Conservation (phyloP, 2,113 vertebrate species). For the Ciconia boyciana region DNA sequence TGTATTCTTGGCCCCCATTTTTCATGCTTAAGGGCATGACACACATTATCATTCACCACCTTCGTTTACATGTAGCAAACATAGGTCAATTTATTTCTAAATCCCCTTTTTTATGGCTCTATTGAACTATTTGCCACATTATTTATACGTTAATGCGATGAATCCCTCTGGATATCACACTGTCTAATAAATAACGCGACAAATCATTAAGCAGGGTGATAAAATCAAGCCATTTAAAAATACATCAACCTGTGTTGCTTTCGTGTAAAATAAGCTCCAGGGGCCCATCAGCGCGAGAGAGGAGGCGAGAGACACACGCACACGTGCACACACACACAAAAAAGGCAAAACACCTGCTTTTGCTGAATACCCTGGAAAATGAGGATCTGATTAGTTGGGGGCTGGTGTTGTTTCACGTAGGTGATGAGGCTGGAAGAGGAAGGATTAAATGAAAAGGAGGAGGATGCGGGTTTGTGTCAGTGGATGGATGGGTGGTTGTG, state of each 20-base stretch:
- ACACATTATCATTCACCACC: conserved; percentile 72
- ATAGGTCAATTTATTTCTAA: conserved; percentile 80
- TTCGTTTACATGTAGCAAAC: conserved; percentile 75
- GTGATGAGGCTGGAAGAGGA: neutral
- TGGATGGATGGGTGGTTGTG: neutral
- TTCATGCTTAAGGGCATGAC: conserved; percentile 58
- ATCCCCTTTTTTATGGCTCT: conserved; percentile 78
- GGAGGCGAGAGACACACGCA: neutral
- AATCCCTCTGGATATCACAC: conserved; percentile 75
- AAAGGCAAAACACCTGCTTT: conserved; percentile 39
- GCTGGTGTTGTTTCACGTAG: accelerated
- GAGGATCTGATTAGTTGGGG: neutral
- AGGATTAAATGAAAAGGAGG: neutral
- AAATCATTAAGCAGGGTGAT: conserved; percentile 84
- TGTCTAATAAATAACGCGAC: conserved; percentile 80
- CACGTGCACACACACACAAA: neutral
- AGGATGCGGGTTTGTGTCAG: accelerated
- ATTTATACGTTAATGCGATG: conserved; percentile 80
- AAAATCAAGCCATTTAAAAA: conserved; percentile 84
- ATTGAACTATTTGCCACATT: conserved; percentile 84
- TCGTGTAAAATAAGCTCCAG: conserved; percentile 75
- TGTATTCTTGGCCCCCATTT: neutral
- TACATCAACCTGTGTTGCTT: conserved; percentile 78
- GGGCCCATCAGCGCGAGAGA: conserved; percentile 53
- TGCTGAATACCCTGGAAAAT: conserved; percentile 13